A percentile compares a stretch with the other conserved stretches of the same genome.
Conservation (phyloP, 2,797 vertebrate species). For the Falco columbarius region DNA sequence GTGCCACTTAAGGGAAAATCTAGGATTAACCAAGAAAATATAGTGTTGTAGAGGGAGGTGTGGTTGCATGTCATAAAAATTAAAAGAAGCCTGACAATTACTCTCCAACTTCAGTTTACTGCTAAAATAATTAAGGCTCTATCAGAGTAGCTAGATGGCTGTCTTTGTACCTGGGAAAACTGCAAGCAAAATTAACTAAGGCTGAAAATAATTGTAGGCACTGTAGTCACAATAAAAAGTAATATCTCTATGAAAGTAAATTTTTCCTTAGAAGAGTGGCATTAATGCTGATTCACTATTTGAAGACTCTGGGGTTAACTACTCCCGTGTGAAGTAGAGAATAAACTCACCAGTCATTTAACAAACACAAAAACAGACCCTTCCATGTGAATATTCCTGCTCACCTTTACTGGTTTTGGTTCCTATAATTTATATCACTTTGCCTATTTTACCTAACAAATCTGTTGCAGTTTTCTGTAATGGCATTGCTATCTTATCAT, state of each 20-base stretch:
- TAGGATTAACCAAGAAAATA: neutral
- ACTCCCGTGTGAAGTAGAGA: neutral
- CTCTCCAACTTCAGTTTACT: neutral
- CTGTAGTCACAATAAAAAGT: neutral
- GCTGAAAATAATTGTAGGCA: neutral
- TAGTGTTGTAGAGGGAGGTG: rapidly evolving
- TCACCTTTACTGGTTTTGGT: neutral
- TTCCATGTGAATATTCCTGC: neutral
- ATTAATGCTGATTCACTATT: neutral
- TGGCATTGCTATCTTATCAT: neutral
- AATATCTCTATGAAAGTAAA: rapidly evolving
- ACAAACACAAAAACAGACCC: neutral
- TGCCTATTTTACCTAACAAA: neutral
- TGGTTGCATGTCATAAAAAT: neutral
- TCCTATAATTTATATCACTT: neutral
- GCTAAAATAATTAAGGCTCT: neutral
- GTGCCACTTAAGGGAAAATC: neutral
- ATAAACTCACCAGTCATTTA: neutral
- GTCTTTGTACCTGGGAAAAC: neutral
- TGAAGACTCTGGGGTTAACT: neutral
- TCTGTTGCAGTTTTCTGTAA: neutral
- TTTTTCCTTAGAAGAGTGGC: neutral
- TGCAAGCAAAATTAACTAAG: neutral
- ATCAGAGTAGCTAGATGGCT: neutral
- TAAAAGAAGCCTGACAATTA: rapidly evolving